A percentile compares a stretch with the other conserved stretches of the same genome.
These are phyloP conservation scores for Mus pahari DNA, from an alignment of 2,113 vertebrate species.

Conservation along the genomic window DNA sequence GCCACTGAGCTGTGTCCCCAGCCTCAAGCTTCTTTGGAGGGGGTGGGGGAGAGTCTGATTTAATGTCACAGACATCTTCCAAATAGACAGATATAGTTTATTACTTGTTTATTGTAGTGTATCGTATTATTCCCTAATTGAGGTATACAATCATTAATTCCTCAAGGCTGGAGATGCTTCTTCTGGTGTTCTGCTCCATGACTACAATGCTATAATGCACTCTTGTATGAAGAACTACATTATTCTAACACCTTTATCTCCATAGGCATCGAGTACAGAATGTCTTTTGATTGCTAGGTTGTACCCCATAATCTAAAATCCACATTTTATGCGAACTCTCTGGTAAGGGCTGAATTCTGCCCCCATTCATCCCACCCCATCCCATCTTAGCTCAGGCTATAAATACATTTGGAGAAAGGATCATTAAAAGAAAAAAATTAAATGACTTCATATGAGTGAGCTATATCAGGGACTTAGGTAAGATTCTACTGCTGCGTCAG, in stretches of 20 bases:
- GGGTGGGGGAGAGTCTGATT: neutral
- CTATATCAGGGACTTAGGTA: neutral
- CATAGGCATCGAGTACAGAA: neutral
- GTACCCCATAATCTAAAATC: too few relatives aligned
- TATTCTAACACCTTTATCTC: constrained; percentile 13
- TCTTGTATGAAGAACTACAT: neutral
- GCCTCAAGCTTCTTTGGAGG: too few relatives aligned
- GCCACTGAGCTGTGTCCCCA: too few relatives aligned
- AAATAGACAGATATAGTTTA: neutral
- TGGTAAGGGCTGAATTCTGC: neutral
- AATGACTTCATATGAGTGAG: neutral
- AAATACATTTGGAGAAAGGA: neutral
- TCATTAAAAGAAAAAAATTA: neutral
- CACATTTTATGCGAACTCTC: neutral
- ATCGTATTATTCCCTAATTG: neutral
- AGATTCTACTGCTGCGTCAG: neutral
- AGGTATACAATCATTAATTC: neutral
- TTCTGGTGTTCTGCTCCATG: neutral
- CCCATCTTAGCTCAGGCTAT: neutral
- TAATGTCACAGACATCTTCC: neutral
- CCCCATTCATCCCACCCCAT: neutral
- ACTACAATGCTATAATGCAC: neutral
- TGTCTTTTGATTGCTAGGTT: neutral
- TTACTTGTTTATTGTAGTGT: neutral
- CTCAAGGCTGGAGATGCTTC: neutral